These are phyloP conservation scores for Artibeus jamaicensis DNA, from an alignment of 2,797 vertebrate genomes.

Conservation along the genomic window DNA sequence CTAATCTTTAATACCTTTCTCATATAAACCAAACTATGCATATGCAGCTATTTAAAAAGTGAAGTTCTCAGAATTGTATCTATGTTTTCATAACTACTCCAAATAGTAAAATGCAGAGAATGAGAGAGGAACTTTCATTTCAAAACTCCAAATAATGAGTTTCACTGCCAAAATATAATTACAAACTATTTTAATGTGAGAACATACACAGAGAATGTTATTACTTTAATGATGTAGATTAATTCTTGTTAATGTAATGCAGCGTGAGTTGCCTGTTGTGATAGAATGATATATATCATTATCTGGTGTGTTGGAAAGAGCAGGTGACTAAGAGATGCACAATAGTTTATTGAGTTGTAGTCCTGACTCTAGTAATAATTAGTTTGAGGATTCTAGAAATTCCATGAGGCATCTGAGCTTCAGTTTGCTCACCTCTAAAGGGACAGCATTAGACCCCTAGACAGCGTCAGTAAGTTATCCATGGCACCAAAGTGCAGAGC, in stretches of 20 bases:
- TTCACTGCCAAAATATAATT: conserved; percentile 23
- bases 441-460: background rate
- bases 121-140: background rate
- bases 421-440: background rate
- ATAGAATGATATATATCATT: background rate
- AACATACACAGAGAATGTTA: background rate
- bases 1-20: background rate
- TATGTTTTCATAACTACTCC: background rate
- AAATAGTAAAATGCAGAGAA: background rate
- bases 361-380: background rate
- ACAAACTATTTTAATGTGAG: background rate
- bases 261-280: background rate
- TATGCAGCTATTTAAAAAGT: conserved; percentile 26
- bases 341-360: background rate
- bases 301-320: background rate
- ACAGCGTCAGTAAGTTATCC: background rate
- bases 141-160: background rate
- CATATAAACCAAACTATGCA: background rate
- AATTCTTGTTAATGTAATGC: background rate
- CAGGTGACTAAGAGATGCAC: background rate
- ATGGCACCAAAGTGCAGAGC: background rate
- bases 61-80: background rate
- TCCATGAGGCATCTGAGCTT: background rate
- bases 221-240: background rate
- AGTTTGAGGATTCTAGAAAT: background rate